Base-by-base conservation (phyloP, 2,888 invertebrate species). In the Lasioglossum malachurum region DNA sequence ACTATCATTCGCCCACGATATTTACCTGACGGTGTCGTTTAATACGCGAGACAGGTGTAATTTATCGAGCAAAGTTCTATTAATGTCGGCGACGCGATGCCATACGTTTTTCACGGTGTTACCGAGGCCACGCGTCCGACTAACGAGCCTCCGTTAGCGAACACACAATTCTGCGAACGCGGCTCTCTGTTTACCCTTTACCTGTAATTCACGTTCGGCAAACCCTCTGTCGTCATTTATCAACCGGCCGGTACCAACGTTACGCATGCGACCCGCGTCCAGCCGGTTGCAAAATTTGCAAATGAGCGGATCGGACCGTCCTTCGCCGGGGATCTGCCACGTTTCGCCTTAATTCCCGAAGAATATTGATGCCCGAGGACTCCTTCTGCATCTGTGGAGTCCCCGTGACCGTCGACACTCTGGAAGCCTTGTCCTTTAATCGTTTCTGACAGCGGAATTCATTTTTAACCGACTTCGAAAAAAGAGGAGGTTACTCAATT, bases 121-220 rank as follows among this genome's bases (percentile, higher is more conserved):
- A 69, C 44, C 78, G 69, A 46, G 69, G 38, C 75, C 60, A 16
- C 35, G 19, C 27, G 72, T 69, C 27, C 41, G 75, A 38, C 27
- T 75, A 83, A 86, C 78, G 78, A 80, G 78, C 60, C 80, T 57
- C 57, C 38, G 75, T 72, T 60, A 7, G 41, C 49, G 27, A 16
- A 14, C 16, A 31, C 16, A 31, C 16, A 60, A 60, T 27, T 27
- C 16, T 41, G 46, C 82, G 38, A 64, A 80, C 16, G 46, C 53
- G 10, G 46, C 8, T 64, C 71, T 89, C 64, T 89, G 82, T 89
- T 89, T 89, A 85, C 88, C 79, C 75, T 89, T 80, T 64, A 49
- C 64, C 73, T 74, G 46, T 85, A 89, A 85, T 87, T 87, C 41
- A 80, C 74, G 82, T 78, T 80, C 67, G 19, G 41, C 64, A 35